Base-by-base conservation (phyloP, 2,888 invertebrate genomes). In the Clepsis dumicolana region DNA sequence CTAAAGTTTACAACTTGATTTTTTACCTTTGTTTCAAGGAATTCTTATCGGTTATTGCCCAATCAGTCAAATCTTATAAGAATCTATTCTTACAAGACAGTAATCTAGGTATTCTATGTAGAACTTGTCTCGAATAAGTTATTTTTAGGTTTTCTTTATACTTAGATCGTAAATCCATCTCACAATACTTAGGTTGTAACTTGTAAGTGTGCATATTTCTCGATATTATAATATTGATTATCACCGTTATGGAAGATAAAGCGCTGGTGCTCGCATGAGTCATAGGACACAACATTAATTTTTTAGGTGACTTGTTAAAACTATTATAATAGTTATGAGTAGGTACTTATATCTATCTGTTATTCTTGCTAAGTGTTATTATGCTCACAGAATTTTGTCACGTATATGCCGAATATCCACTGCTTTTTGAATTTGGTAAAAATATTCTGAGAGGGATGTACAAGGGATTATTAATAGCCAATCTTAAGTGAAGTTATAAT, bases 41-140 rank as follows among this genome's bases (percentile, higher is more conserved):
- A 80, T 82, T 66, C 83, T 84, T 86, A 86, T 85, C 86, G 74
- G 70, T 73, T 74, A 72, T 72, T 70, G 73, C 70, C 73, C 73
- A 69, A 72, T 71, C 73, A 75, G 63, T 77, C 72, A 21, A 79
- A 73, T 77, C 78, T 74, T 56, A 65, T 67, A 69, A 29, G 72
- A 78, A 77, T 80, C 74, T 60, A 41, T 18, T 61, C 50, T 52
- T 50, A 56, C 41, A 44, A 63, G 60, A 29, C 62, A 62, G 63
- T 14, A 18, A 21, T 21, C 21, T 24, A 21, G 18, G 21, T 21
- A 12, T 21, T 48, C 21, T 14, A 12, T 21, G 4, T 0, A 48
- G 18, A 12, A 12, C 1, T 48, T 21, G 10, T 18, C 21, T 48
- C 21, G 4, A 3, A 21, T 48, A 4, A 44, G 7, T 48, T 12